Percentiles rank a stretch among this genome's conserved stretches.
Evolutionary conservation across 35 echinoderm and acorn worm genomes (phyloP).

Genomic region (Eucidaris tribuloides): DNA sequence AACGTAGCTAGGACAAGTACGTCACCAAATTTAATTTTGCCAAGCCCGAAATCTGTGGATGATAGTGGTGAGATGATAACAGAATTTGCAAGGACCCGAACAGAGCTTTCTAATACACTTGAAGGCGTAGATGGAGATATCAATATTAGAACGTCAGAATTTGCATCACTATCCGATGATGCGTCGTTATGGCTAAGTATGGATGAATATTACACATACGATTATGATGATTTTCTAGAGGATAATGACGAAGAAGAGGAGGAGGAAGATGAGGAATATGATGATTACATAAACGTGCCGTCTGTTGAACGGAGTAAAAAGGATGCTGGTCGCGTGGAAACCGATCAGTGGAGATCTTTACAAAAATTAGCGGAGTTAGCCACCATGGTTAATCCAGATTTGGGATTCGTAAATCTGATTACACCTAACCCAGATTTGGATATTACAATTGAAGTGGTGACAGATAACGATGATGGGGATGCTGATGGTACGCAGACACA

Average conservation of each 20-base stretch:
- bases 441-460: slow-evolving; percentile 60
- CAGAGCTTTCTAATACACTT: too few relatives aligned
- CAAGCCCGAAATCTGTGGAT: too few relatives aligned
- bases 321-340: slow-evolving; percentile 16
- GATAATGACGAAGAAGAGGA: slow-evolving; percentile 39
- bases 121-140: too few relatives aligned
- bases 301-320: slow-evolving; percentile 61
- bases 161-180: too few relatives aligned
- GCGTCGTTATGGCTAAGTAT: too few relatives aligned
- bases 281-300: too few relatives aligned
- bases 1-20: too few relatives aligned
- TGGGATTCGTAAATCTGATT: slow-evolving; percentile 46
- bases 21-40: too few relatives aligned
- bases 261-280: slow-evolving; percentile 13
- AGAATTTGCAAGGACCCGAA: too few relatives aligned
- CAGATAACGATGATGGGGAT: background rate
- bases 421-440: slow-evolving; percentile 61
- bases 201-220: slow-evolving; percentile 47
- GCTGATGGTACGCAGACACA: background rate
- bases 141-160: too few relatives aligned
- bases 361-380: slow-evolving; percentile 37
- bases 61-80: too few relatives aligned
- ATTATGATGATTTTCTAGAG: slow-evolving; percentile 20
- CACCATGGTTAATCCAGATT: slow-evolving; percentile 27
- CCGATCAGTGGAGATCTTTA: slow-evolving; percentile 14